Base-by-base conservation (phyloP, 2,888 invertebrate genomes). In the Drosophila yooni region DNA sequence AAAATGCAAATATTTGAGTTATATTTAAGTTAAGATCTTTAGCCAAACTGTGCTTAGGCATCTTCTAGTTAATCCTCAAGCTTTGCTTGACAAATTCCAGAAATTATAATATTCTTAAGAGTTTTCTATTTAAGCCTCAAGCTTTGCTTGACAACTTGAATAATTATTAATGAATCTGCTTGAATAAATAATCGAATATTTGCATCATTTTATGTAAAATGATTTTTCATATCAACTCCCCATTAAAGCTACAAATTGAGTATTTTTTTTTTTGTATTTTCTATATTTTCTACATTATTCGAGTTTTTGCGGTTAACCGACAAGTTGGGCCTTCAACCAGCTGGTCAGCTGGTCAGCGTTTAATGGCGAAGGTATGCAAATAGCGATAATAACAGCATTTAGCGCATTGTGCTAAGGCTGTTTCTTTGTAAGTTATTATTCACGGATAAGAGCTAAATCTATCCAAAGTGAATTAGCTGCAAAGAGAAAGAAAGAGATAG, bases 391-490 rank as follows among this genome's bases (percentile, higher is more conserved):
- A 51, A 40, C 68, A 38, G 51, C 57, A 61, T 54, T 73, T 78
- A 61, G 67, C 60, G 74, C 57, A 38, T 29, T 40, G 40, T 21
- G 50, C 34, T 57, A 51, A 43, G 57, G 27, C 40, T 67, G 31
- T 50, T 61, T 50, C 60, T 53, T n/a, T 36, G 27, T 27, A 27
- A 25, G 25, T 34, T 54, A 33, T 31, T 33, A 33, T 70, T 31
- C 33, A 48, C 29, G 65, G 43, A 68, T 59, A 69, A 61, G 53
- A 67, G 38, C 53, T 57, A 67, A 66, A 69, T 58, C 64, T 79
- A 69, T 71, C 27, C 27, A 68, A 65, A 56, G 66, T 70, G 73
- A 79, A 65, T 77, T 77, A 77, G 68, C 52, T 57, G 56, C 31
- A 72, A 25, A 13, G 2, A 21, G 46, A 21, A 27, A n/a, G 15